Evolutionary conservation across 2,888 invertebrate genomes (phyloP).

Genomic region (Cephus runcator): DNA sequence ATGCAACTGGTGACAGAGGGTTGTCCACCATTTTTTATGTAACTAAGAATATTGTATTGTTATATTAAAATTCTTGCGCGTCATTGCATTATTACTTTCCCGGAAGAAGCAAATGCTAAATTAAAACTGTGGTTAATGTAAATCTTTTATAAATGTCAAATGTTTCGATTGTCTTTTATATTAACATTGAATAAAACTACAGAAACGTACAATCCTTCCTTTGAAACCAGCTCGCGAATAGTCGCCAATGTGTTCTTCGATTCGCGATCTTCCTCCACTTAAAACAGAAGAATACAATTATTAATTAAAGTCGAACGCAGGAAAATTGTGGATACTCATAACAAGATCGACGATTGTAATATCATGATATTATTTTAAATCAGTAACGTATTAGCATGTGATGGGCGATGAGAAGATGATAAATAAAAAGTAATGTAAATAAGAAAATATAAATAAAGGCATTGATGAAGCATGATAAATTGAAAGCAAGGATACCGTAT

Average conservation of each 20-base stretch:
- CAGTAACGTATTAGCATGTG: neutral
- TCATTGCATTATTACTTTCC: neutral
- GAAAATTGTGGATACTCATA: neutral
- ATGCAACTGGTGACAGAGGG: neutral
- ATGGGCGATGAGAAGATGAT: too few species aligned
- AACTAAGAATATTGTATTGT: neutral
- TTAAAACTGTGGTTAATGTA: too few species aligned
- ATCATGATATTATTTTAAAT: neutral
- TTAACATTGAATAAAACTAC: neutral
- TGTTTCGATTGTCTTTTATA: neutral
- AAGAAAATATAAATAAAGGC: too few species aligned
- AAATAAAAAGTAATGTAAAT: too few species aligned
- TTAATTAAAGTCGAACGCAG: neutral
- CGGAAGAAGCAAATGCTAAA: too few species aligned
- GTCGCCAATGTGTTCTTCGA: conserved; percentile 76
- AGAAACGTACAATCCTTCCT: conserved; percentile 71
- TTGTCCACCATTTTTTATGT: neutral
- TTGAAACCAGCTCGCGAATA: conserved; percentile 67
- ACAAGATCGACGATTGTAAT: too few species aligned
- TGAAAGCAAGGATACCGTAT: too few species aligned
- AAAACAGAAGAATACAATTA: conserved; percentile 47
- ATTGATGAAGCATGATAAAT: too few species aligned
- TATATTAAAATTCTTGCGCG: neutral
- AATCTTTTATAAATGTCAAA: too few species aligned
- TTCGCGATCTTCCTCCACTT: conserved; percentile 79